Conservation (phyloP, 2,797 vertebrate genomes). For the Dromococcyx pavoninus region DNA sequence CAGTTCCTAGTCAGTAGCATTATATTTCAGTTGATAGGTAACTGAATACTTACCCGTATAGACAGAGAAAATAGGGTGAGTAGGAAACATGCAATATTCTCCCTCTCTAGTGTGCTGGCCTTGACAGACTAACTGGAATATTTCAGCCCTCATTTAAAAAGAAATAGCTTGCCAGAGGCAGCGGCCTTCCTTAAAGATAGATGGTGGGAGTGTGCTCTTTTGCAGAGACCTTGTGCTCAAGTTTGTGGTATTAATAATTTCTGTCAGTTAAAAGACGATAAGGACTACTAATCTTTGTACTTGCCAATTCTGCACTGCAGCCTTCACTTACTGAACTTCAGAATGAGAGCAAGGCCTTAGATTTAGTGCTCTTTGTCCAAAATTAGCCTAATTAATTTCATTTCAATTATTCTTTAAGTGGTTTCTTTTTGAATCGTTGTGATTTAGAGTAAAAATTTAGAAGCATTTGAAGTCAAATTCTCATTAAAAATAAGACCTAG, state of each 20-base stretch:
- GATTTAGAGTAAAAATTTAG: neutral
- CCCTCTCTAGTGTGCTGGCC: neutral
- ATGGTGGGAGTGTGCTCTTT: neutral
- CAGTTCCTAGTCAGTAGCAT: neutral
- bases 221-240: neutral
- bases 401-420: neutral
- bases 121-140: neutral
- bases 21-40: neutral
- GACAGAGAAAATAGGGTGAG: neutral
- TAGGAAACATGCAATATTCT: neutral
- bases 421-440: neutral
- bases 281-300: neutral
- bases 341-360: neutral
- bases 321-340: neutral
- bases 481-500: neutral
- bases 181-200: neutral
- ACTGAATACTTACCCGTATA: neutral
- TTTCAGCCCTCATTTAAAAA: neutral
- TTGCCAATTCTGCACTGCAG: neutral
- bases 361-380: neutral
- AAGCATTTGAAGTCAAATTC: neutral
- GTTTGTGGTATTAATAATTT: slow-evolving; percentile 1
- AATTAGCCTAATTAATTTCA: neutral
- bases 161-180: neutral
- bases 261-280: slow-evolving; percentile 14